phyloP scores from a whole-genome alignment of 2,888 invertebrate species.

The Cantharis flavilabris region DNA sequence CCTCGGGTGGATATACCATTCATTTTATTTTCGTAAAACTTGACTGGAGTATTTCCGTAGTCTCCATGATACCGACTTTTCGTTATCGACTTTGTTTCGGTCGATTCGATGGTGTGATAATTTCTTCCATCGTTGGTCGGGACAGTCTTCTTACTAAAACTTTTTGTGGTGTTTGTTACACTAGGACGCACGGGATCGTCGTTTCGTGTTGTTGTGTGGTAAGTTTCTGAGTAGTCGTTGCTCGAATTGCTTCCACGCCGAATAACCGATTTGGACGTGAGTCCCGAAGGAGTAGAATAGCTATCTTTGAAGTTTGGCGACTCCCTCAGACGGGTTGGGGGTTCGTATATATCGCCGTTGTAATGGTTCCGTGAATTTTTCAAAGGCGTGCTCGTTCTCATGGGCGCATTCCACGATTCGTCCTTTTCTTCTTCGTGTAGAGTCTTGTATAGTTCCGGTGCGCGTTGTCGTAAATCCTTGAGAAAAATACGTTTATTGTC shows the following conservation, averaged over 20 bases:
- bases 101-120: slow-evolving; percentile 71
- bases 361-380: slow-evolving; percentile 46
- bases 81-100: slow-evolving; percentile 72
- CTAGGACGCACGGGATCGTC: slow-evolving; percentile 70
- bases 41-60: slow-evolving; percentile 53
- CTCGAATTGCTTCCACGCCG: slow-evolving; percentile 70
- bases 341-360: slow-evolving; percentile 54
- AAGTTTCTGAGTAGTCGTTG: slow-evolving; percentile 74
- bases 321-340: slow-evolving; percentile 53
- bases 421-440: slow-evolving; percentile 66
- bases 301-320: slow-evolving; percentile 37
- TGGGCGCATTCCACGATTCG: slow-evolving; percentile 47
- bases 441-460: slow-evolving; percentile 74
- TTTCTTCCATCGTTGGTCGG: slow-evolving; percentile 67
- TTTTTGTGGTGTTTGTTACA: slow-evolving; percentile 73
- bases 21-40: slow-evolving; percentile 61
- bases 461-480: slow-evolving; percentile 70
- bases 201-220: slow-evolving; percentile 69
- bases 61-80: slow-evolving; percentile 65
- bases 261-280: slow-evolving; percentile 52
- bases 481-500: slow-evolving; percentile 70
- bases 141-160: slow-evolving; percentile 69
- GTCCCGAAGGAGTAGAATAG: slow-evolving; percentile 50
- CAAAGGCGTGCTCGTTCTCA: slow-evolving; percentile 47
- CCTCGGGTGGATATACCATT: slow-evolving; percentile 51